Conservation (phyloP, 2,888 invertebrate species). For the Coenonympha glycerion region DNA sequence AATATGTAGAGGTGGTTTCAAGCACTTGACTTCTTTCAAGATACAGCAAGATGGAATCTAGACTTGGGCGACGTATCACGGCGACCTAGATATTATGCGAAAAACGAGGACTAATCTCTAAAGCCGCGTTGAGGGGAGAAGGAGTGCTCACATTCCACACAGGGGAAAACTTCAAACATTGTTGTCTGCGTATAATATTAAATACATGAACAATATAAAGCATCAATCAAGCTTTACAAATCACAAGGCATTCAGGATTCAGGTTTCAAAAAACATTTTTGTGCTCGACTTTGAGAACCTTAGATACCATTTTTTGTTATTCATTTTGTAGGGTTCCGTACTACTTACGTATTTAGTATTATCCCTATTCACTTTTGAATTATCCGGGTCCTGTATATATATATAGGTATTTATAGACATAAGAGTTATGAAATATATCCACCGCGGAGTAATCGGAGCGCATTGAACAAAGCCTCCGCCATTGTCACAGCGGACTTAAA, state of each 20-base stretch:
- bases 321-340: too few species aligned
- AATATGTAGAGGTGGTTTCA: conserved; percentile 2
- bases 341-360: too few species aligned
- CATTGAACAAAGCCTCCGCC: conserved; percentile 10
- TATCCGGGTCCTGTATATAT: too few species aligned
- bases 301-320: too few species aligned
- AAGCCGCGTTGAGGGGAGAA: conserved; percentile 7
- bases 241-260: too few species aligned
- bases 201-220: neutral
- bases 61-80: conserved; percentile 16
- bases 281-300: too few species aligned
- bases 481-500: conserved; percentile 19
- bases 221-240: too few species aligned
- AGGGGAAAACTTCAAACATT: neutral
- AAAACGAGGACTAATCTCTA: conserved; percentile 18
- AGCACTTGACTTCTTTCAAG: conserved; percentile 13
- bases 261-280: neutral
- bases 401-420: too few species aligned
- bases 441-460: conserved; percentile 7
- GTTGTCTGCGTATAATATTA: neutral
- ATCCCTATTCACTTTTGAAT: too few species aligned
- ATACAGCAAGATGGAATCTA: conserved; percentile 16
- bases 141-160: conserved; percentile 1
- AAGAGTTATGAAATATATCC: too few species aligned
- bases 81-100: conserved; percentile 14